These are phyloP conservation scores for Amphilophus citrinellus DNA, from an alignment of 2,113 vertebrate genomes.

Conservation along the genomic window DNA sequence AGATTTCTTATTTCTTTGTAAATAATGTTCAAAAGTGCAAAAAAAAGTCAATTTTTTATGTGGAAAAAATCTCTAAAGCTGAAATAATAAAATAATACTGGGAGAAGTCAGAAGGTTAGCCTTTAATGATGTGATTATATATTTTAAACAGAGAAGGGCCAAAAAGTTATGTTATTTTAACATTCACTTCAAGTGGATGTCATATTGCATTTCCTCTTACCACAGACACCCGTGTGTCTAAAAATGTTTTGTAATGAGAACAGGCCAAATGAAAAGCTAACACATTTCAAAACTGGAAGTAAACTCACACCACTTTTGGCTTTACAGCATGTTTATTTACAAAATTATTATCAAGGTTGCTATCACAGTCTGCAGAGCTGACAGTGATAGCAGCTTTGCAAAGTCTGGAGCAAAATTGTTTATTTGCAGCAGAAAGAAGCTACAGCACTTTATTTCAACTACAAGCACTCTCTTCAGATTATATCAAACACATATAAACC, in stretches of 20 bases:
- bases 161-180: neutral
- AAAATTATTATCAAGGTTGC: neutral
- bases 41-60: neutral
- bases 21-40: neutral
- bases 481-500: neutral
- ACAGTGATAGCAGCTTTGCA: neutral
- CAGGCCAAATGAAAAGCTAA: neutral
- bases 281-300: constrained; percentile 5
- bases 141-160: neutral
- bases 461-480: neutral
- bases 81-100: neutral
- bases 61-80: neutral
- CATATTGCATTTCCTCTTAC: neutral
- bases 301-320: neutral
- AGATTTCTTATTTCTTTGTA: constrained; percentile 7
- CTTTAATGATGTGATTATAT: constrained; percentile 33
- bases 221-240: neutral
- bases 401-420: neutral
- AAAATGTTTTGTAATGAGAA: constrained; percentile 1
- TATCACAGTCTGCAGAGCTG: neutral
- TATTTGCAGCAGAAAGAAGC: neutral
- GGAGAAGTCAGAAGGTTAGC: constrained; percentile 9
- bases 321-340: constrained; percentile 16
- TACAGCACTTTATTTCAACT: neutral
- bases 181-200: neutral